These are phyloP conservation scores for Mycetomoellerius zeteki DNA, from an alignment of 1,140 invertebrate species.

Conservation along the genomic window DNA sequence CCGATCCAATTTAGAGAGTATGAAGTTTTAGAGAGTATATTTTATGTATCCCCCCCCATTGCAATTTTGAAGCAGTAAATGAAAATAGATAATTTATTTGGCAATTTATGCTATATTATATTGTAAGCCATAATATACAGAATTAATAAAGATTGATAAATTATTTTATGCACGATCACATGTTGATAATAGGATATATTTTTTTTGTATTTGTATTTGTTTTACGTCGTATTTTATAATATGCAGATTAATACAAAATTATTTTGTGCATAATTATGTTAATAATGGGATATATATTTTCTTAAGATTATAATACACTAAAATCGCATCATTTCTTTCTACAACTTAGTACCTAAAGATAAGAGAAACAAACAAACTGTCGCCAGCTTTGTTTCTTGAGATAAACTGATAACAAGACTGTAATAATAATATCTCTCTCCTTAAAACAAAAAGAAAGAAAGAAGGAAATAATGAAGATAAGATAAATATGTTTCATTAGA, in stretches of 20 bases:
- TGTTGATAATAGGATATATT: too few species aligned
- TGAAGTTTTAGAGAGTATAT: slow-evolving; percentile 62
- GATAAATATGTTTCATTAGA: neutral
- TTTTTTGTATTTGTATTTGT: too few species aligned
- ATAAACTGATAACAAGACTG: slow-evolving; percentile 47
- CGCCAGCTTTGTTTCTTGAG: neutral
- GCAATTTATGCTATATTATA: neutral
- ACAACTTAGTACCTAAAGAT: neutral
- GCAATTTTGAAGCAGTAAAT: neutral
- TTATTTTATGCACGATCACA: neutral
- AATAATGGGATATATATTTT: neutral
- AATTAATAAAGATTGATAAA: slow-evolving; percentile 14
- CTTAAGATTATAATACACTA: neutral
- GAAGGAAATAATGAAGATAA: neutral
- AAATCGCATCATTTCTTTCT: neutral
- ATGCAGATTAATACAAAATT: slow-evolving; percentile 1
- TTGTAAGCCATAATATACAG: neutral
- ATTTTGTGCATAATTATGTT: neutral
- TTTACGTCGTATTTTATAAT: too few species aligned
- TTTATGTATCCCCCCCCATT: neutral
- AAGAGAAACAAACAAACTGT: neutral
- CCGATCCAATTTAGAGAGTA: slow-evolving; percentile 80
- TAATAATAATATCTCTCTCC: neutral
- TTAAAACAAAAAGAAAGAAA: neutral
- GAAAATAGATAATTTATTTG: neutral